Conservation (phyloP, 2,113 vertebrate species). For the zebrafish (Danio rerio) region GRCz12tu NC_133196.1:41621001-41621500, state of each 20-base stretch:
- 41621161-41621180: background rate
- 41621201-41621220: slow-evolving; percentile 28
- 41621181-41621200: background rate
- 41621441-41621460: slow-evolving; percentile 98
- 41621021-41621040: background rate
- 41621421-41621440: slow-evolving; percentile 89
- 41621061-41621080: background rate
- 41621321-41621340: slow-evolving; percentile 42
- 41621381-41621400: slow-evolving; percentile 69
- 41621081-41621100: background rate
- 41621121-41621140: background rate
- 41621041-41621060: background rate
- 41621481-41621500: slow-evolving; percentile 94
- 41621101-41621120: background rate
- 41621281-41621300: slow-evolving; percentile 8
- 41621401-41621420: slow-evolving; percentile 79
- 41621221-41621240: slow-evolving; percentile 49
- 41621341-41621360: slow-evolving; percentile 43
- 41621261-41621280: slow-evolving; percentile 53
- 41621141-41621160: background rate
- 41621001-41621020: background rate
- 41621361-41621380: slow-evolving; percentile 72
- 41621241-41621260: slow-evolving; percentile 50
- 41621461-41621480: slow-evolving; percentile 90
- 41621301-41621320: slow-evolving; percentile 48